Conservation (phyloP, 2,888 invertebrate species). For the Tenthredo scrophulariae region DNA sequence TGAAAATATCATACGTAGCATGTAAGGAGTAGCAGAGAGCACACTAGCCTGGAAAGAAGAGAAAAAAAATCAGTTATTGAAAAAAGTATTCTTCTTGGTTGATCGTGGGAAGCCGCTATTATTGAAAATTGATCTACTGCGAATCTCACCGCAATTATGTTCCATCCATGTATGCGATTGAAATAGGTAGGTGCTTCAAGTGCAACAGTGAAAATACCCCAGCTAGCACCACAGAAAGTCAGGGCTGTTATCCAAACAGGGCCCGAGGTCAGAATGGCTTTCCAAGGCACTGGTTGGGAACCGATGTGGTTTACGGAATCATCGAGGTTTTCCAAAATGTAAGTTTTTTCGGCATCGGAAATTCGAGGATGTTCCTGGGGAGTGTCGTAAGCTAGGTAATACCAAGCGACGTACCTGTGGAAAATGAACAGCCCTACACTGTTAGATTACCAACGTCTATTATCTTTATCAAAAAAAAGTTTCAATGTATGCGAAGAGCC, state of each 20-base stretch:
- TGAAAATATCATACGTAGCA: conserved; percentile 82
- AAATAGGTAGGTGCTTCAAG: conserved; percentile 87
- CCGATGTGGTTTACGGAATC: conserved; percentile 59
- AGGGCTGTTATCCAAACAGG: conserved; percentile 83
- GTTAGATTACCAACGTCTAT: neutral
- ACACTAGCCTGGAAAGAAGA: conserved; percentile 79
- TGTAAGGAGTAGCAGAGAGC: conserved; percentile 83
- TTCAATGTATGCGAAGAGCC: neutral
- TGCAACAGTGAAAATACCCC: conserved; percentile 86
- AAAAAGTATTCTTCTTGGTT: neutral
- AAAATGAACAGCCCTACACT: neutral
- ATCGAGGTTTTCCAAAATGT: conserved; percentile 81
- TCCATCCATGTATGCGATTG: conserved; percentile 85
- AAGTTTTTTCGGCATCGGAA: conserved; percentile 80
- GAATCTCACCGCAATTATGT: conserved; percentile 82
- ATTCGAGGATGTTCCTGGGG: conserved; percentile 85
- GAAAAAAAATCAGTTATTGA: neutral
- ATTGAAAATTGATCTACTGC: neutral
- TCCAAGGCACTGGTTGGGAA: conserved; percentile 82
- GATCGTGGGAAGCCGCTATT: neutral
- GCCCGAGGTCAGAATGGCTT: conserved; percentile 80
- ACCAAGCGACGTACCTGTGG: conserved; percentile 80
- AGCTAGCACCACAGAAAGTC: conserved; percentile 84
- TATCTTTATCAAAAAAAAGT: neutral
- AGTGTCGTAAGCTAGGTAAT: conserved; percentile 82